A percentile compares a stretch with the other conserved stretches of the same genome.
Evolutionary conservation across 2,888 invertebrate species (phyloP).

Genomic region (Clusia tigrina): DNA sequence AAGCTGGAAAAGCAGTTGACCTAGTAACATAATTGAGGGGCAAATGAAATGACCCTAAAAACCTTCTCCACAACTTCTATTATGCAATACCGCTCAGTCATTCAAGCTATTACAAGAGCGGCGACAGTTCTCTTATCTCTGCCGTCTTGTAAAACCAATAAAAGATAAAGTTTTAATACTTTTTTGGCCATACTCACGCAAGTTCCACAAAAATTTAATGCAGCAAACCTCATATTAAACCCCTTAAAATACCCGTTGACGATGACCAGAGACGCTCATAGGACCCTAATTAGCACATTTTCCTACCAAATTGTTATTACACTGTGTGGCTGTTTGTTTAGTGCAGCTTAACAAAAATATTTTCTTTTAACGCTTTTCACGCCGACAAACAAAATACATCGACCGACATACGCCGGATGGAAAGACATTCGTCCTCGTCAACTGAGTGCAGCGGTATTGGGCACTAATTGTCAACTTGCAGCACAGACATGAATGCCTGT

Average conservation of each 20-base stretch:
- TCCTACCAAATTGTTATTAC: background rate
- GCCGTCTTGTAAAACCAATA: background rate
- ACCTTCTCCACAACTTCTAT: background rate
- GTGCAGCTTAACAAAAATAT: background rate
- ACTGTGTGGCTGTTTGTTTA: background rate
- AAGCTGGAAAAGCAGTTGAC: no score
- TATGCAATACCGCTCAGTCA: background rate
- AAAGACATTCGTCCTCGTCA: background rate
- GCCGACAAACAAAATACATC: background rate
- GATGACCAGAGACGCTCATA: background rate
- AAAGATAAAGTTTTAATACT: background rate
- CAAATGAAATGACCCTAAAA: background rate
- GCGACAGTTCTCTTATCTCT: background rate
- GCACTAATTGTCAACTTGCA: slow-evolving; percentile 10
- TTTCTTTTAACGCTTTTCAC: slow-evolving; percentile 1
- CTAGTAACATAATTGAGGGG: background rate
- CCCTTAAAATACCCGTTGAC: background rate
- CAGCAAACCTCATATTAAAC: background rate
- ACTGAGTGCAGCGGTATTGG: background rate
- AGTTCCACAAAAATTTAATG: background rate
- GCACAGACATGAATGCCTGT: background rate
- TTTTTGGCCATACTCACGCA: slow-evolving; percentile 1
- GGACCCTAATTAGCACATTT: slow-evolving; percentile 18
- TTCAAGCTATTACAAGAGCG: background rate
- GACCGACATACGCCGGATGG: background rate